Percentiles rank a stretch among this genome's conserved stretches.
phyloP scores from a whole-genome alignment of 2,888 invertebrate genomes.

The Parelbella ahira region DNA sequence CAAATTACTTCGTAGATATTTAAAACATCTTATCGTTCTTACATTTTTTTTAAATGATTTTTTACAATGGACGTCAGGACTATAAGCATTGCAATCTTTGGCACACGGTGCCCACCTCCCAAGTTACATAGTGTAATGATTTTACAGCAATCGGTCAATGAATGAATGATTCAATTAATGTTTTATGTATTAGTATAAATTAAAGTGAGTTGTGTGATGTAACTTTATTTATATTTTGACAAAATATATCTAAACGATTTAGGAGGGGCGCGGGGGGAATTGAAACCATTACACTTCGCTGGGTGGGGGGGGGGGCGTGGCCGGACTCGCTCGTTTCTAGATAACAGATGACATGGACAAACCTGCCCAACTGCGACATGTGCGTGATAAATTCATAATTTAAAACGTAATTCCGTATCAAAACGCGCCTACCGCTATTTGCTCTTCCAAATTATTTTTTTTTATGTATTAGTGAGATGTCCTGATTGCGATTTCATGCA shows the following conservation, averaged over 20 bases:
- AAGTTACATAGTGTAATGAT: too few relatives aligned
- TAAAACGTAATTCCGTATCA: slow-evolving; percentile 14
- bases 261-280: slow-evolving; percentile 13
- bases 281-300: slow-evolving; percentile 10
- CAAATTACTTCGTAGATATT: too few relatives aligned
- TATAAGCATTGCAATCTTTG: too few relatives aligned
- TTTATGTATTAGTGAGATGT: background rate
- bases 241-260: slow-evolving; percentile 8
- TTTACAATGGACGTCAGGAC: too few relatives aligned
- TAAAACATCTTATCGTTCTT: too few relatives aligned
- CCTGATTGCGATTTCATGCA: background rate
- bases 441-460: slow-evolving; percentile 23
- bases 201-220: too few relatives aligned
- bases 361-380: slow-evolving; percentile 33
- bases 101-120: too few relatives aligned
- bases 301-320: slow-evolving; percentile 24
- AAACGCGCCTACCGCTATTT: slow-evolving; percentile 5
- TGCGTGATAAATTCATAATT: slow-evolving; percentile 25
- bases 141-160: too few relatives aligned
- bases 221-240: too few relatives aligned
- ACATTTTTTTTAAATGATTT: too few relatives aligned
- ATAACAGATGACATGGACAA: slow-evolving; percentile 39
- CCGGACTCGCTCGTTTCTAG: slow-evolving; percentile 31
- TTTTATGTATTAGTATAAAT: too few relatives aligned
- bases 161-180: too few relatives aligned